phyloP scores from a whole-genome alignment of 2,113 vertebrate species.

The Calonectris borealis region DNA sequence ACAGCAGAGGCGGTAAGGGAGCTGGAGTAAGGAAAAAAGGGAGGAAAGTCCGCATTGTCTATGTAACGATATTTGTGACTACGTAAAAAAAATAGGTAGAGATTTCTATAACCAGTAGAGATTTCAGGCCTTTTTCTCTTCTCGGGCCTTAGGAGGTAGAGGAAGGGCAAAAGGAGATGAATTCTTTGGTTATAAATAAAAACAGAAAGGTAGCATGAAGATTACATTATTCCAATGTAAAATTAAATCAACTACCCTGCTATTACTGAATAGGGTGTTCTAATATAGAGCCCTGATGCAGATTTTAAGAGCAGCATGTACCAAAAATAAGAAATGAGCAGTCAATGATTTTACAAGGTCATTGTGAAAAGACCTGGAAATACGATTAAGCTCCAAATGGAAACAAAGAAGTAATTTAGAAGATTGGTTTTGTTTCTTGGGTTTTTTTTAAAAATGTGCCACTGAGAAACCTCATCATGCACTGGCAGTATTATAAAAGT shows the following conservation, averaged over 20 bases:
- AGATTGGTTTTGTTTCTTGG: neutral
- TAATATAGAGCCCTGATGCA: neutral
- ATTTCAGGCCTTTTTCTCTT: neutral
- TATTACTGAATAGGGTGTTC: neutral
- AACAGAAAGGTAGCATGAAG: slow-evolving; percentile 5
- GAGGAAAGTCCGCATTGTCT: neutral
- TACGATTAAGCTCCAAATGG: neutral
- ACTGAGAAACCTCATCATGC: neutral
- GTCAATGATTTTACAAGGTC: neutral
- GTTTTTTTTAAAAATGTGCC: neutral
- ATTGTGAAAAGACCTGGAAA: neutral
- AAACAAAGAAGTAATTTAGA: slow-evolving; percentile 11
- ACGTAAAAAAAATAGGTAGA: neutral
- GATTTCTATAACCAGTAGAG: neutral
- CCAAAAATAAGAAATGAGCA: neutral
- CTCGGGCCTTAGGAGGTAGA: neutral
- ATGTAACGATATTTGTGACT: neutral
- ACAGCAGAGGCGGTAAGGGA: neutral
- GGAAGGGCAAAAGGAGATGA: neutral
- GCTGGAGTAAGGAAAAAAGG: neutral
- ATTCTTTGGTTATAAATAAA: neutral
- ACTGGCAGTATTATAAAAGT: neutral
- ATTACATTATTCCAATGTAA: neutral
- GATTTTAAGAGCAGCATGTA: neutral
- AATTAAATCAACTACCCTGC: neutral